These are phyloP conservation scores for Drusus annulatus DNA, from an alignment of 1,140 invertebrate species.

Conservation along the genomic window DNA sequence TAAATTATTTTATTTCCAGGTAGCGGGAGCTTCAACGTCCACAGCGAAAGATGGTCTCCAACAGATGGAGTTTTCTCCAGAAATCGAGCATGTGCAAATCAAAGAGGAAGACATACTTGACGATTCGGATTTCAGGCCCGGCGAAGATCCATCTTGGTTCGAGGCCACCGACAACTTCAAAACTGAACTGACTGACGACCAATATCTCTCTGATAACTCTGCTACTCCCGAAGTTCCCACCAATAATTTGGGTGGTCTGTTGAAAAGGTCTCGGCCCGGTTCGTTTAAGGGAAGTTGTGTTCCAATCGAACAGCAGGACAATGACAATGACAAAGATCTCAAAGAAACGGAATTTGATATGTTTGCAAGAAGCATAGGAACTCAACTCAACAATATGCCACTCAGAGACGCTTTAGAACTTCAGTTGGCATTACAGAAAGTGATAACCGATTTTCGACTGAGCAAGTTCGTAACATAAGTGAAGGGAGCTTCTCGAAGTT, in stretches of 20 bases:
- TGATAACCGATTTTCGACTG: too few relatives aligned
- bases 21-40: background rate
- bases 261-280: too few relatives aligned
- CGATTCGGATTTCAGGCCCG: background rate
- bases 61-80: background rate
- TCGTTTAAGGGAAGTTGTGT: too few relatives aligned
- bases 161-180: background rate
- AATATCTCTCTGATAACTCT: background rate
- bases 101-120: background rate
- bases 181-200: background rate
- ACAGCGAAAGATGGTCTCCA: too few relatives aligned
- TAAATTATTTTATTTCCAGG: background rate
- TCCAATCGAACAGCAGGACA: too few relatives aligned
- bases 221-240: too few relatives aligned
- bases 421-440: constrained; percentile 4
- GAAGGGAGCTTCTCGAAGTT: too few relatives aligned
- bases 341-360: constrained; percentile 30
- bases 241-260: background rate
- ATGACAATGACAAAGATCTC: too few relatives aligned
- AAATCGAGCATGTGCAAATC: background rate
- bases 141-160: background rate
- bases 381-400: constrained; percentile 17
- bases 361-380: constrained; percentile 8
- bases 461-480: too few relatives aligned
- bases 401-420: constrained; percentile 20